Base-by-base conservation (phyloP, 1,140 invertebrate genomes). In the Metaphire vulgaris region DNA sequence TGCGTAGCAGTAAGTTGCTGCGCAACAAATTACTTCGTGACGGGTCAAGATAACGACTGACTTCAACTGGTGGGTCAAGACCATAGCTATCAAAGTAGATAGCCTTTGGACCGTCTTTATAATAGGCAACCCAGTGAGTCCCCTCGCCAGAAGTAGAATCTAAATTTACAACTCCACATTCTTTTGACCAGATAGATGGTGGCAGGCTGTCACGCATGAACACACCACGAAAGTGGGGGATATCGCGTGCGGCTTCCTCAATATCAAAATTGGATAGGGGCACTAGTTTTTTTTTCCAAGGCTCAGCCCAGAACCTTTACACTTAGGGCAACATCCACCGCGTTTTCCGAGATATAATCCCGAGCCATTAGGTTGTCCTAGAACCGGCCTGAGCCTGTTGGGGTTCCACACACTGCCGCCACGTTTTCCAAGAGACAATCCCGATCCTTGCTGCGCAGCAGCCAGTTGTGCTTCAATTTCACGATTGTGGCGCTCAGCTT, bases 11-110 rank as follows among this genome's bases (percentile, higher is more conserved):
- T n/a, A n/a, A n/a, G 41, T 56, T 56, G 6, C 21, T 56, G 21
- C 21, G 41, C 6, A 21, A 56, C 41, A 56, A 56, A 12, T 56
- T 56, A n/a, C n/a, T n/a, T n/a, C n/a, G n/a, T n/a, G n/a, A n/a
- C n/a, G n/a, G n/a, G n/a, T n/a, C n/a, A n/a, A 56, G 21, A 56
- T 56, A 56, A 12, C 6, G 41, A 56, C 6, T 21, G 41, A 56
- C 6, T 12, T 56, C 41, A 12, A 6, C 6, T 12, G 41, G 41
- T 21, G 41, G 41, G 21, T 56, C 41, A 6, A 56, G 41, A 6
- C 41, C 41, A 56, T 56, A 56, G 41, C 41, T 56, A 21, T 56
- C 41, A 56, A 56, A 56, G 41, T 56, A 56, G 41, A 56, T 56
- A 21, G 21, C 41, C 21, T 6, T 56, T 12, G 41, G 41, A 6